These are phyloP conservation scores for Choristoneura fumiferana DNA, from an alignment of 1,140 invertebrate species.

Conservation along the genomic window DNA sequence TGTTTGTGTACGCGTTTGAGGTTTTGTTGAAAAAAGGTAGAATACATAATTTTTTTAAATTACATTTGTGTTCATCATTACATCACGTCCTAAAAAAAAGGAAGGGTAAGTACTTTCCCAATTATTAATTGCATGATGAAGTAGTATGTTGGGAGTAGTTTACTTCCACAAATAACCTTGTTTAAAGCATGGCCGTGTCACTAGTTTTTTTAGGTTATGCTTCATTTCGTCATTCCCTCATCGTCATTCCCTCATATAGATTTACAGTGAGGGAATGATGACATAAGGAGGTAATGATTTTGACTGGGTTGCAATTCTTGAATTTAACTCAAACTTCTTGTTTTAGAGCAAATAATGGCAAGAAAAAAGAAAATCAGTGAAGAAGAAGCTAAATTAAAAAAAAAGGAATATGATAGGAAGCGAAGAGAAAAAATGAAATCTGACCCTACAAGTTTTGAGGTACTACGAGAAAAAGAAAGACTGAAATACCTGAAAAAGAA, in stretches of 20 bases:
- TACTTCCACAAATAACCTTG: neutral
- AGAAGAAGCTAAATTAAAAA: conserved; percentile 23
- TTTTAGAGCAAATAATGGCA: conserved; percentile 21
- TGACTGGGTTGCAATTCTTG: conserved; percentile 23
- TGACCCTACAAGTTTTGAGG: neutral
- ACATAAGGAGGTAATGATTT: conserved; percentile 28
- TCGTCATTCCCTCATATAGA: conserved; percentile 30
- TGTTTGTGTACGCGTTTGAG: conserved; percentile 23
- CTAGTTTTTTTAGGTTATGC: conserved; percentile 28
- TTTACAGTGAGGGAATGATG: conserved; percentile 33
- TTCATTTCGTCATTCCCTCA: conserved; percentile 37
- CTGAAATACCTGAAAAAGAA: conserved; percentile 13
- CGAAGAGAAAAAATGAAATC: conserved; percentile 10
- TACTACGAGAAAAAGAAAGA: conserved; percentile 12
- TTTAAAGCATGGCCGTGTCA: conserved; percentile 19
- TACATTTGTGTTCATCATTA: conserved; percentile 29
- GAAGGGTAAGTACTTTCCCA: conserved; percentile 23
- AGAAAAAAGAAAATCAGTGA: conserved; percentile 23
- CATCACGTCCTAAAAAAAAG: conserved; percentile 30
- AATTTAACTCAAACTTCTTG: conserved; percentile 21
- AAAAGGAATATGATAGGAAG: conserved; percentile 13
- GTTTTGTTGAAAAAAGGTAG: conserved; percentile 25
- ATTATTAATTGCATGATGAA: conserved; percentile 27
- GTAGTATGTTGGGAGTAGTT: conserved; percentile 25
- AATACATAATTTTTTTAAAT: conserved; percentile 22